Evolutionary conservation across 2,113 vertebrate species (phyloP), one percentile per base, ranked within the genome.

Genomic region (Mirza zaza): DNA sequence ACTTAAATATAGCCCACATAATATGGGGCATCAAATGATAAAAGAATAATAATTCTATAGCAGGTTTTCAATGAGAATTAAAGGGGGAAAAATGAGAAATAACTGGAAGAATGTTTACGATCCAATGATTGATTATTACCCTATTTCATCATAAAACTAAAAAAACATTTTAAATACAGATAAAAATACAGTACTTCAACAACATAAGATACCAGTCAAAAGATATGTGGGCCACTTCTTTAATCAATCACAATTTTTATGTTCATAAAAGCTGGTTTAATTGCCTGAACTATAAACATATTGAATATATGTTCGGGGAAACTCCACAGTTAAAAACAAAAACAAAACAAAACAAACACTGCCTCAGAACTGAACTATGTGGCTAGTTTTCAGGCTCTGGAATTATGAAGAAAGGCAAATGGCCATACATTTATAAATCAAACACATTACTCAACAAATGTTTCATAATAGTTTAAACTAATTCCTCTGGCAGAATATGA

Each of bases 381-480:
- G 13, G n/a, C 50, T 80, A 57, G 3, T 80, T 68, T 97, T 61
- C 39, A 80, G 48, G 29, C 21, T 94, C 36, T 29, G 39, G 23
- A 96, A 94, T 90, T 95, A 42, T 79, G 32, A 93, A 27, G 77
- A 81, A 81, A 80, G 59, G 36, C 20, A 83, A 88, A 79, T 70
- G 34, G 29, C 29, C 57, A 76, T 36, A 61, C 2, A 81, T 89
- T 90, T 82, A 76, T 55, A 96, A 90, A 59, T 84, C 68, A 89
- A 92, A 71, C 48, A 94, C 10, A 71, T 63, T 80, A 94, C n/a
- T 95, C 83, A 91, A 81, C 65, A 63, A 88, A 70, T 50, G 9
- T 73, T 73, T 88, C 42, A 65, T 85, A 20, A 39, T 3, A 59
- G 29, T 86, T 95, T 81, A 92, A 83, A 89, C 23, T 94, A 89